Evolutionary conservation across 2,113 vertebrate genomes (phyloP).

Genomic region (Tamias sibiricus): DNA sequence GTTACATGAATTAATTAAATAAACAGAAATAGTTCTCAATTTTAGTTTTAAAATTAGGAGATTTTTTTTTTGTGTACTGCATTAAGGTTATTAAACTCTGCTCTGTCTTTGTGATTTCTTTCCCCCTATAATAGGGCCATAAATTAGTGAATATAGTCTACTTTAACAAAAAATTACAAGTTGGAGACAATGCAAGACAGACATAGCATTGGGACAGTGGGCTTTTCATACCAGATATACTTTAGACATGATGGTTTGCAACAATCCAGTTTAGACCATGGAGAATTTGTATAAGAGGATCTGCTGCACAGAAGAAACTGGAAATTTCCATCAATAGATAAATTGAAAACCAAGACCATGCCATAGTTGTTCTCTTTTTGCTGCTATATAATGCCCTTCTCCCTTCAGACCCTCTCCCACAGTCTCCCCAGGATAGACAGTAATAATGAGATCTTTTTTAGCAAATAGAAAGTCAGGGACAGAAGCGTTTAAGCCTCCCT

Average conservation of each 20-base stretch:
- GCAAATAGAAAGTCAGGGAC: conserved; percentile 76
- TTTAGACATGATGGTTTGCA: not conserved
- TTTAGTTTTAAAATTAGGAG: not conserved
- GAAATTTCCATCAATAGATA: conserved; percentile 12
- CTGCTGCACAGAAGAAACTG: not conserved
- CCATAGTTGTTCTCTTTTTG: not conserved
- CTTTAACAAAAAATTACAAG: not conserved
- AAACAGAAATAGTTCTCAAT: not conserved
- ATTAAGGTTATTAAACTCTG: not conserved
- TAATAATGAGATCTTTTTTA: conserved; percentile 83
- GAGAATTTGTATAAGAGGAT: conserved; percentile 28
- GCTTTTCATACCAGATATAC: not conserved
- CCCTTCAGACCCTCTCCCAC: not conserved
- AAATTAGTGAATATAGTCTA: not conserved
- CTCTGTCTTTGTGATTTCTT: not conserved
- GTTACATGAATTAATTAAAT: not conserved
- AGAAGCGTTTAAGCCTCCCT: conserved; percentile 77
- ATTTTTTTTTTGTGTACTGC: not conserved
- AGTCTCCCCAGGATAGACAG: conserved; percentile 59
- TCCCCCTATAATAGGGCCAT: not conserved
- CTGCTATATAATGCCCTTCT: conserved; percentile 6
- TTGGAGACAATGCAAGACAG: not conserved
- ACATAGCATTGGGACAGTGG: not conserved
- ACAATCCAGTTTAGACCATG: not conserved
- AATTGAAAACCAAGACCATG: conserved; percentile 46